These are phyloP conservation scores for Junco hyemalis DNA, from an alignment of 2,113 vertebrate species.

Conservation along the genomic window DNA sequence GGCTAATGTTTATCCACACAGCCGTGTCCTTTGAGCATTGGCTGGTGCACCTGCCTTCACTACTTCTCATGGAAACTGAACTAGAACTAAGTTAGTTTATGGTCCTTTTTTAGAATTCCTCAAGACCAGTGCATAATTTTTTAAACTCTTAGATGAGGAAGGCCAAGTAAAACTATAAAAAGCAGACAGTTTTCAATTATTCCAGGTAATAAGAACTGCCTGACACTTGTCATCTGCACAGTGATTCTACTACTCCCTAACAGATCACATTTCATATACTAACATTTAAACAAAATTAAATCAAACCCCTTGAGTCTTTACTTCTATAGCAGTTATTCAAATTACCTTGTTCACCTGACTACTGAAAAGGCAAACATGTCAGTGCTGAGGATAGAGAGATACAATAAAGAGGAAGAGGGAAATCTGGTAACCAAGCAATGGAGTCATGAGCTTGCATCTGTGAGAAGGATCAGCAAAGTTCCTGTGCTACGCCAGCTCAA, in stretches of 20 bases:
- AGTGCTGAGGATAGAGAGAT: neutral
- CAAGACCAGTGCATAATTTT: neutral
- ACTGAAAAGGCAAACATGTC: constrained; percentile 9
- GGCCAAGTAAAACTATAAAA: neutral
- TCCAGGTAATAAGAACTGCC: constrained; percentile 41
- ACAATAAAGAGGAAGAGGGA: neutral
- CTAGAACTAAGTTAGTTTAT: neutral
- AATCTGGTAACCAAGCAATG: neutral
- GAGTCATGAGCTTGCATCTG: neutral
- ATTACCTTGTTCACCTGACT: neutral
- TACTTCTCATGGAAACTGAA: neutral
- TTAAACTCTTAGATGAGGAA: neutral
- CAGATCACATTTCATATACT: constrained; percentile 29
- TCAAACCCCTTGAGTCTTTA: neutral
- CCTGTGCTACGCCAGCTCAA: neutral
- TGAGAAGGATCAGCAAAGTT: neutral
- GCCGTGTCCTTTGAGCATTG: neutral
- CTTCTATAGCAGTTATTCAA: neutral
- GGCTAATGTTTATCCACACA: neutral
- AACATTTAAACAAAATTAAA: constrained; percentile 51
- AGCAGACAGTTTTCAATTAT: neutral
- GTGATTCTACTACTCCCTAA: constrained; percentile 4
- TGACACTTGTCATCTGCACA: neutral
- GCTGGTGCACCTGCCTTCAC: neutral
- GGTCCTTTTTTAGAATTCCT: neutral